Evolutionary conservation across 2,888 invertebrate species (phyloP).

Genomic region (Zaprionus lineosus): DNA sequence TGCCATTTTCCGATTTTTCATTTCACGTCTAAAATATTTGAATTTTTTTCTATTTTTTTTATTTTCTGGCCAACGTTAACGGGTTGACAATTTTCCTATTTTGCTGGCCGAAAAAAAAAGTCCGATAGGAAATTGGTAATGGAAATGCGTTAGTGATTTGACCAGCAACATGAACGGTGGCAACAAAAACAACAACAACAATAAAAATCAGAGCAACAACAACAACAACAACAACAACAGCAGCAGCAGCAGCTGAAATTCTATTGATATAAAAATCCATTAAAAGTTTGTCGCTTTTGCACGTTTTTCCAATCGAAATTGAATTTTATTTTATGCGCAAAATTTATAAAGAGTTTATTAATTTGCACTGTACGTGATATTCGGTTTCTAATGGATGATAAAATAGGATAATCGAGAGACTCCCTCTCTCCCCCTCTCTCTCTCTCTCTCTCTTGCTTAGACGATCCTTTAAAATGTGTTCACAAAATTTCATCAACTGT

Average conservation of each 20-base stretch:
- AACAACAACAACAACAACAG: not conserved
- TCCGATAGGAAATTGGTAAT: slow-evolving; percentile 41
- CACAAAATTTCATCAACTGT: too few relatives aligned
- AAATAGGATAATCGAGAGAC: too few relatives aligned
- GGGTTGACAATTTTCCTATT: slow-evolving; percentile 27
- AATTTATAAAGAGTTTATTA: not conserved
- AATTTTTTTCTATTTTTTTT: slow-evolving; percentile 18
- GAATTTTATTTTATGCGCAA: not conserved
- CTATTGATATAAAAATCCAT: slow-evolving; percentile 25
- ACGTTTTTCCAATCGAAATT: not conserved
- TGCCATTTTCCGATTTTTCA: not conserved
- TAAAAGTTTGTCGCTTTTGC: slow-evolving; percentile 15
- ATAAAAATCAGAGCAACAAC: slow-evolving; percentile 5
- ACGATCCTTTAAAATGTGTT: too few relatives aligned
- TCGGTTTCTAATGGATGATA: too few relatives aligned
- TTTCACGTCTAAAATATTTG: slow-evolving; percentile 14
- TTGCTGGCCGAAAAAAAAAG: slow-evolving; percentile 10
- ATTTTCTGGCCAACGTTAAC: slow-evolving; percentile 28
- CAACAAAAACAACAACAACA: slow-evolving; percentile 12
- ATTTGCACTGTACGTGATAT: too few relatives aligned
- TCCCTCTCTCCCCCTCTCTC: too few relatives aligned
- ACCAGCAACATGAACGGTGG: slow-evolving; percentile 2
- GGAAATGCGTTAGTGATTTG: slow-evolving; percentile 47
- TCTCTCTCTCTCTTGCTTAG: too few relatives aligned
- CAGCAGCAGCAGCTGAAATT: not conserved